These are phyloP conservation scores for Bos javanicus DNA, from an alignment of 2,113 vertebrate genomes.

Conservation along the genomic window DNA sequence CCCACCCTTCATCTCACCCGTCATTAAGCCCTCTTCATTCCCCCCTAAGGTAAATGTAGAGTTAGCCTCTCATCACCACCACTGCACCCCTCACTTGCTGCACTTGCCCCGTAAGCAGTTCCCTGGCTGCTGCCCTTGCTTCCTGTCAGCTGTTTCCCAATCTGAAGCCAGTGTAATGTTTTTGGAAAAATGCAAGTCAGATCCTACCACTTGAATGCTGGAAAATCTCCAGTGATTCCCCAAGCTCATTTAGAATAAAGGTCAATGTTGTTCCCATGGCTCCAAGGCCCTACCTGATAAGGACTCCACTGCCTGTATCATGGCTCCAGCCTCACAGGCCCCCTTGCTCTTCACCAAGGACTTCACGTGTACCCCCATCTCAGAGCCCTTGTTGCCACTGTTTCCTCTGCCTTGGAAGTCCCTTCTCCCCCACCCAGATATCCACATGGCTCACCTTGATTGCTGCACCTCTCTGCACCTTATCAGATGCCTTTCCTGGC, in stretches of 20 bases:
- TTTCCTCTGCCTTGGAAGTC: not conserved
- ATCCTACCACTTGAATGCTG: not conserved
- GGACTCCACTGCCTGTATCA: not conserved
- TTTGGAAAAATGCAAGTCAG: not conserved
- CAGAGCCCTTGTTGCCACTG: not conserved
- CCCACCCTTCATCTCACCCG: not conserved
- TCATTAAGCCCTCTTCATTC: not conserved
- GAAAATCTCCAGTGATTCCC: not conserved
- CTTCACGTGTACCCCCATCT: not conserved
- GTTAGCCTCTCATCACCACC: not conserved
- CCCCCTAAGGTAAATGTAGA: not conserved
- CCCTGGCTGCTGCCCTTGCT: not conserved
- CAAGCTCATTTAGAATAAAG: not conserved
- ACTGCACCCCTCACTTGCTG: not conserved
- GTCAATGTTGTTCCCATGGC: not conserved
- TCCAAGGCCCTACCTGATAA: not conserved
- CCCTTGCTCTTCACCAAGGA: not conserved
- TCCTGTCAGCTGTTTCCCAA: not conserved
- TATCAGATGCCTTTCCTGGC: not conserved
- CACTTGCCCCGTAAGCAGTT: accelerated
- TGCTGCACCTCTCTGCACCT: not conserved
- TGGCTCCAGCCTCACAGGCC: not conserved
- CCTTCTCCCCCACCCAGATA: not conserved
- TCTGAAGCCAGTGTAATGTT: not conserved
- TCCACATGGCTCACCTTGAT: not conserved